phyloP scores from a whole-genome alignment of 1,140 invertebrate genomes.

The Drosophila athabasca region DNA sequence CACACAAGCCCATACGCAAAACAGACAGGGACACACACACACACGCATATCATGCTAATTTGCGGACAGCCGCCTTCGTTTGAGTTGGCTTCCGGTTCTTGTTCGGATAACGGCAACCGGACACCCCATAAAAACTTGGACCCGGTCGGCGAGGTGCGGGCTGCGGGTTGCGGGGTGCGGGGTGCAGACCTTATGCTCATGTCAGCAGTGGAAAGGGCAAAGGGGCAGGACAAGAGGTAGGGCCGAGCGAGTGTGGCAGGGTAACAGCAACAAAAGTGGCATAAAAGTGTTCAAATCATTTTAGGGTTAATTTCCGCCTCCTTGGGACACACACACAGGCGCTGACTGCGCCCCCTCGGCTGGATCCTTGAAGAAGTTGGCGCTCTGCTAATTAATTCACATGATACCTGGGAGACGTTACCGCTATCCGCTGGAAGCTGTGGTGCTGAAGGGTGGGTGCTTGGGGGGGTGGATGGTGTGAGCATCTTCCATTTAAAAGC shows the following conservation, averaged over 20 bases:
- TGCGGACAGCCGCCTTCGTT: slow-evolving; percentile 79
- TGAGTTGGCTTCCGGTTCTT: slow-evolving; percentile 75
- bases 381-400: slow-evolving; percentile 68
- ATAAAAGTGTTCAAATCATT: slow-evolving; percentile 75
- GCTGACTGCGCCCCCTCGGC: background rate
- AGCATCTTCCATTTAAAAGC: slow-evolving; percentile 16
- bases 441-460: too few relatives aligned
- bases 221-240: background rate
- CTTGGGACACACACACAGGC: slow-evolving; percentile 13
- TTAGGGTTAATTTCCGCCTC: slow-evolving; percentile 72
- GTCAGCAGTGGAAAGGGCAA: slow-evolving; percentile 19
- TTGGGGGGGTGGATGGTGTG: too few relatives aligned
- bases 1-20: slow-evolving; percentile 16
- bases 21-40: background rate
- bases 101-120: slow-evolving; percentile 62
- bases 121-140: slow-evolving; percentile 75
- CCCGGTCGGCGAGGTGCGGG: slow-evolving; percentile 6
- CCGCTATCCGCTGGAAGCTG: too few relatives aligned
- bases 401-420: slow-evolving; percentile 64
- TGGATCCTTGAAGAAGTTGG: background rate
- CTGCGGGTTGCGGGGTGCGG: background rate
- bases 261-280: slow-evolving; percentile 47
- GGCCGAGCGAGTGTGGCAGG: background rate
- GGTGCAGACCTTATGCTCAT: slow-evolving; percentile 57
- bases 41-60: slow-evolving; percentile 71